These are phyloP conservation scores for Chroicocephalus ridibundus DNA, from an alignment of 2,113 vertebrate genomes.

Conservation along the genomic window DNA sequence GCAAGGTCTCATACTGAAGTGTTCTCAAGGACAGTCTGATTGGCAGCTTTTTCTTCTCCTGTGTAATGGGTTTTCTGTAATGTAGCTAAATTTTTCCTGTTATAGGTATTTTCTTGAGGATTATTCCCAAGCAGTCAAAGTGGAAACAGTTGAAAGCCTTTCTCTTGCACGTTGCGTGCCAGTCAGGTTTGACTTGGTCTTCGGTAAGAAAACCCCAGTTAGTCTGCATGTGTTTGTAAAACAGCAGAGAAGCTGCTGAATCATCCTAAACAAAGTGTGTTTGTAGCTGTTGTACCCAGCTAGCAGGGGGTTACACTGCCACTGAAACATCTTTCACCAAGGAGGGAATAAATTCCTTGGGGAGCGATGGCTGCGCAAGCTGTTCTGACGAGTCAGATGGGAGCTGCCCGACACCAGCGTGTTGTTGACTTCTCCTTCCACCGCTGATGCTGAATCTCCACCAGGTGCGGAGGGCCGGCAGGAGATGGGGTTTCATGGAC, in stretches of 20 bases:
- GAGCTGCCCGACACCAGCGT: fast-evolving
- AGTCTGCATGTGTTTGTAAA: not conserved
- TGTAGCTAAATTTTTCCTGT: not conserved
- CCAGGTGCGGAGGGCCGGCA: not conserved
- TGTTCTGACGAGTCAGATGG: fast-evolving
- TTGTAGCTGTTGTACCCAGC: not conserved
- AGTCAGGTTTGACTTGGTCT: not conserved
- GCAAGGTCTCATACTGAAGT: not conserved
- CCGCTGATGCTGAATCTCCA: not conserved
- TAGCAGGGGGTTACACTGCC: not conserved
- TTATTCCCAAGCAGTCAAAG: not conserved
- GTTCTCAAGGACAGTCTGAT: not conserved
- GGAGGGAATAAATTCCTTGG: not conserved
- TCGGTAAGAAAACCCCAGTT: not conserved
- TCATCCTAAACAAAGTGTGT: not conserved
- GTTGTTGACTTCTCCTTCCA: not conserved
- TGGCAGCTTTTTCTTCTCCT: not conserved
- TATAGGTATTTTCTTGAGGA: not conserved
- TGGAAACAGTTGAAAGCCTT: not conserved
- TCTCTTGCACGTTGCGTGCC: not conserved
- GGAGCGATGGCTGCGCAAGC: not conserved
- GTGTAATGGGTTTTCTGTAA: not conserved
- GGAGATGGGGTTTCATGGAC: not conserved
- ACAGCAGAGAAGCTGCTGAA: not conserved
- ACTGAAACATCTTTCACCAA: not conserved